Conservation (phyloP, 1,140 invertebrate genomes). For the Drosophila kepulauana region DNA sequence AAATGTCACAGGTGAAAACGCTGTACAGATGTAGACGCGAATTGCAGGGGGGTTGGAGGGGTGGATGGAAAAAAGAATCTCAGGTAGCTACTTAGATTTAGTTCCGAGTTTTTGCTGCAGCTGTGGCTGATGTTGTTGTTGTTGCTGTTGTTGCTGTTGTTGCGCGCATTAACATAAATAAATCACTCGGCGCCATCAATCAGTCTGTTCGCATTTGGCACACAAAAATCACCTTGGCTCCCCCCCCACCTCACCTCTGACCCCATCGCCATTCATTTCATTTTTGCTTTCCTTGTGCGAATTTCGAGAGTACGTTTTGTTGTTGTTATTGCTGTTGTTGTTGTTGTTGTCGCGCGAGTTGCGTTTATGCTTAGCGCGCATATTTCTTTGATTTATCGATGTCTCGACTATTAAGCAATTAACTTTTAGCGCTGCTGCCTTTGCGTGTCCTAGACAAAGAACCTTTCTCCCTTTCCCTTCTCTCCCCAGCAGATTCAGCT, state of each 20-base stretch:
- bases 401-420: slow-evolving; percentile 81
- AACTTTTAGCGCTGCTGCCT: slow-evolving; percentile 49
- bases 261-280: slow-evolving; percentile 1
- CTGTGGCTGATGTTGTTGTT: slow-evolving; percentile 19
- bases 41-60: slow-evolving; percentile 12
- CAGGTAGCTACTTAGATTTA: slow-evolving; percentile 49
- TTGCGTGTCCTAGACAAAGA: slow-evolving; percentile 30
- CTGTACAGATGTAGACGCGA: slow-evolving; percentile 26
- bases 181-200: slow-evolving; percentile 79
- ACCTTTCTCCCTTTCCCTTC: neutral
- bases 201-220: slow-evolving; percentile 76
- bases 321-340: slow-evolving; percentile 13
- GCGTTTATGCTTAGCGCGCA: slow-evolving; percentile 73
- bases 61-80: slow-evolving; percentile 10
- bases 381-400: slow-evolving; percentile 80
- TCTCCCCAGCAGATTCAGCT: neutral
- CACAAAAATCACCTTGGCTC: slow-evolving; percentile 17
- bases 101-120: slow-evolving; percentile 18
- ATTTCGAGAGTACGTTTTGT: slow-evolving; percentile 40
- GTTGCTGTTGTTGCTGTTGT: slow-evolving; percentile 22
- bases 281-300: slow-evolving; percentile 42
- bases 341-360: slow-evolving; percentile 27
- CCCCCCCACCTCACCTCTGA: neutral
- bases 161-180: slow-evolving; percentile 76
- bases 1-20: slow-evolving; percentile 71